Conservation (phyloP, 92 coral and sea anemone genomes). For the Nematostella vectensis region DNA sequence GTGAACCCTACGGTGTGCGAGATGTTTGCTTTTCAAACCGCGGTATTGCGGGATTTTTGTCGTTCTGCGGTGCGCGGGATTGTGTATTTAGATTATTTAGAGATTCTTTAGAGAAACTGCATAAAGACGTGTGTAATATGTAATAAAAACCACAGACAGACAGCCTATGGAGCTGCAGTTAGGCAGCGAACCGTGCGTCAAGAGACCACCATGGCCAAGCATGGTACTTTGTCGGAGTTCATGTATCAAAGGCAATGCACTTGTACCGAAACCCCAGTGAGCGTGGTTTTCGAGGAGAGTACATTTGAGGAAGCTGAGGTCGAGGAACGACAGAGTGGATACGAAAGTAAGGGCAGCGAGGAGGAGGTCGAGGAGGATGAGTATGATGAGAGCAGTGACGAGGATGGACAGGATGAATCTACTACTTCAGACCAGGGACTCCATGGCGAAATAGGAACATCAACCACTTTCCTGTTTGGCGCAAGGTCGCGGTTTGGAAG, state of each 20-base stretch:
- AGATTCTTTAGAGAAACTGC: too few species aligned
- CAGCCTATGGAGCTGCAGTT: conserved; percentile 54
- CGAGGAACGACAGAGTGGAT: conserved; percentile 15
- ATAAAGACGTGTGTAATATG: too few species aligned
- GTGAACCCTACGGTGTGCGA: too few species aligned
- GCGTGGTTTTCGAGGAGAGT: conserved; percentile 1
- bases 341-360: conserved; percentile 26
- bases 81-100: too few species aligned
- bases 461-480: conserved; percentile 35
- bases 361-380: neutral
- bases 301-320: conserved; percentile 20
- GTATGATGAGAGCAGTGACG: conserved; percentile 47
- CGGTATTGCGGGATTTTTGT: too few species aligned
- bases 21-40: too few species aligned
- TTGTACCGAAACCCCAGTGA: conserved; percentile 16
- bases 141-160: conserved; percentile 37
- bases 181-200: conserved; percentile 49
- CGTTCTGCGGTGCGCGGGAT: too few species aligned
- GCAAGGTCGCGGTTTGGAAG: conserved; percentile 57
- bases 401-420: conserved; percentile 38
- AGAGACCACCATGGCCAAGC: conserved; percentile 49
- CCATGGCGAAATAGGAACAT: conserved; percentile 33
- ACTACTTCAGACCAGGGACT: conserved; percentile 12
- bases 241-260: conserved; percentile 25
- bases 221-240: conserved; percentile 28